Percentiles rank a stretch among this genome's conserved stretches.
Evolutionary conservation across 2,797 vertebrate genomes (phyloP).

Genomic region (Sebastes nivosus): DNA sequence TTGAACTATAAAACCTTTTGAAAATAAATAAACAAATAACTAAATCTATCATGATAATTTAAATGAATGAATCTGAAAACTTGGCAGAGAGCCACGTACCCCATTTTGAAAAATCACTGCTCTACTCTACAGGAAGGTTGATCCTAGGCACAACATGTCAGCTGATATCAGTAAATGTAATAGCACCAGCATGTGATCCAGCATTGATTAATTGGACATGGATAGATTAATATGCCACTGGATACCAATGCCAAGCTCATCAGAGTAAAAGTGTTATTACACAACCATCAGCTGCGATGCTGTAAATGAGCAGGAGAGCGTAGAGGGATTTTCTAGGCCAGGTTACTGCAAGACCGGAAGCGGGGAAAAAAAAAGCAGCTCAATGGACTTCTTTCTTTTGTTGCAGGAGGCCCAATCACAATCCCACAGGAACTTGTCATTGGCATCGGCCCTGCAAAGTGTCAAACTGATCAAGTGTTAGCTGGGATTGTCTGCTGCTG

Average conservation of each 20-base stretch:
- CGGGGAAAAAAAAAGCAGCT: not conserved
- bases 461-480: slow-evolving; percentile 67
- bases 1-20: too few species aligned
- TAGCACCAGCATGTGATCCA: slow-evolving; percentile 44
- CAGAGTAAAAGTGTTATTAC: slow-evolving; percentile 72
- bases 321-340: slow-evolving; percentile 35
- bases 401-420: slow-evolving; percentile 41
- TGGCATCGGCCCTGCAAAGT: slow-evolving; percentile 44
- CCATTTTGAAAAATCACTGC: not conserved
- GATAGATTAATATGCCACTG: slow-evolving; percentile 71
- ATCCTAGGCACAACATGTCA: slow-evolving; percentile 61
- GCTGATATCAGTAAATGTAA: slow-evolving; percentile 77
- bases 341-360: slow-evolving; percentile 15
- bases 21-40: too few species aligned
- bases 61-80: too few species aligned
- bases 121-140: slow-evolving; percentile 19
- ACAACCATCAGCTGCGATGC: slow-evolving; percentile 72
- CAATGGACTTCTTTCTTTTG: slow-evolving; percentile 43
- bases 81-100: too few species aligned
- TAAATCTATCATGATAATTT: too few species aligned
- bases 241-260: slow-evolving; percentile 72
- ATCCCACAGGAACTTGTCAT: slow-evolving; percentile 51
- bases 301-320: slow-evolving; percentile 40
- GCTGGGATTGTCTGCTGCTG: slow-evolving; percentile 55
- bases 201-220: slow-evolving; percentile 73